These are phyloP conservation scores for Meghimatium bilineatum DNA, from an alignment of 2,888 invertebrate species.

Conservation along the genomic window DNA sequence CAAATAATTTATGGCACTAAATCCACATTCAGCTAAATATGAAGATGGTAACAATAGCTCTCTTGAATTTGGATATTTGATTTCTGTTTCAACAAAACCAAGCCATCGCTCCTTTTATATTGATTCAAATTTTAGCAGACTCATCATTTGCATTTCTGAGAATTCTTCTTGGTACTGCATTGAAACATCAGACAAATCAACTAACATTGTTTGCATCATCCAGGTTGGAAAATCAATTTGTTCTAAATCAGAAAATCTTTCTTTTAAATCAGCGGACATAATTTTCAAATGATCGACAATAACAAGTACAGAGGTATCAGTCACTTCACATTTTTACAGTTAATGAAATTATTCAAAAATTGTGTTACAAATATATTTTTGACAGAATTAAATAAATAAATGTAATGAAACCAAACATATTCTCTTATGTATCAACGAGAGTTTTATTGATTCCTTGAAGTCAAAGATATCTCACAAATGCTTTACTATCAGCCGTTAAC, in stretches of 20 bases:
- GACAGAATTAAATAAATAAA: not conserved
- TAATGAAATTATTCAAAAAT: conserved; percentile 9
- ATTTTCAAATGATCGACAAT: not conserved
- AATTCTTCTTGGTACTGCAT: not conserved
- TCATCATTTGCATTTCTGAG: not conserved
- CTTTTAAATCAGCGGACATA: not conserved
- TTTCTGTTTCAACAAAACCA: conserved; percentile 8
- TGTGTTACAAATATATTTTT: not conserved
- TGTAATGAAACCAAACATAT: too few species aligned
- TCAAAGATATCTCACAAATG: not conserved
- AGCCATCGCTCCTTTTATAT: conserved; percentile 13
- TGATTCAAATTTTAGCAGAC: not conserved
- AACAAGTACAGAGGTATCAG: not conserved
- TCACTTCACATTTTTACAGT: not conserved
- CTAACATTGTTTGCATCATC: not conserved
- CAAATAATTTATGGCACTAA: conserved; percentile 19
- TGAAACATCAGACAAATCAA: conserved; percentile 7
- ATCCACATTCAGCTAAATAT: conserved; percentile 3
- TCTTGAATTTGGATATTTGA: not conserved
- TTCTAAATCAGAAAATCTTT: not conserved
- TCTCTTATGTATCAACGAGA: too few species aligned
- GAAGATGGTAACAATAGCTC: not conserved
- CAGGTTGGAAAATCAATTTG: conserved; percentile 10
- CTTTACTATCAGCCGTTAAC: conserved; percentile 6
- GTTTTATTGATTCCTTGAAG: not conserved